Evolutionary conservation across 2,113 vertebrate species (phyloP).

Genomic region (Forbesichthys agassizii): DNA sequence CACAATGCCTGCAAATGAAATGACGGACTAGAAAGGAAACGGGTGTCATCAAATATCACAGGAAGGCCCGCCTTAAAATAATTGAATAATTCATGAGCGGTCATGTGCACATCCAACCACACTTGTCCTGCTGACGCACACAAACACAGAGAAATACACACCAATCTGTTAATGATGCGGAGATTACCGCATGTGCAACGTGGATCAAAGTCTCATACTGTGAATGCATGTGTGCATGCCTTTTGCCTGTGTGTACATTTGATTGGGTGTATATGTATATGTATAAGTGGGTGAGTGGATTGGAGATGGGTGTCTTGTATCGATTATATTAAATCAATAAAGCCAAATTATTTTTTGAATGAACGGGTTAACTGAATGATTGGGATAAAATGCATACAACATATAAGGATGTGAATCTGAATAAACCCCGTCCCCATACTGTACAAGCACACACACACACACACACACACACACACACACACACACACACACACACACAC

Average conservation of each 20-base stretch:
- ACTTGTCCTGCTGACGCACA: not conserved
- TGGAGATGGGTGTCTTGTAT: no score
- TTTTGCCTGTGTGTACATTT: no score
- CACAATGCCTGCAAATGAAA: slow-evolving; percentile 44
- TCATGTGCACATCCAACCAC: not conserved
- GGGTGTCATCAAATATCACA: slow-evolving; percentile 34
- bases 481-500: not conserved
- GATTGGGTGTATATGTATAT: no score
- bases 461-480: slow-evolving; percentile 20
- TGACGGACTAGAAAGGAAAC: slow-evolving; percentile 6
- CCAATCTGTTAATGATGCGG: not conserved
- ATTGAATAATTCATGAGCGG: slow-evolving; percentile 19
- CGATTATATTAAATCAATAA: not conserved
- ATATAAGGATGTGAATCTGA: not conserved
- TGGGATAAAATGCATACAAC: not conserved
- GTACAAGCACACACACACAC: slow-evolving; percentile 5
- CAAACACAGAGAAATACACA: not conserved
- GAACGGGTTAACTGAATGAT: no score
- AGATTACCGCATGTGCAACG: not conserved
- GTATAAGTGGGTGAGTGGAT: no score
- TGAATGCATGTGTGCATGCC: not conserved
- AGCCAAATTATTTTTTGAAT: not conserved
- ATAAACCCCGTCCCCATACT: not conserved
- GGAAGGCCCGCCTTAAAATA: slow-evolving; percentile 31
- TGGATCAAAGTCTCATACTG: not conserved